Conservation (phyloP, 2,888 invertebrate genomes). For the Trichogramma evanescens region DNA sequence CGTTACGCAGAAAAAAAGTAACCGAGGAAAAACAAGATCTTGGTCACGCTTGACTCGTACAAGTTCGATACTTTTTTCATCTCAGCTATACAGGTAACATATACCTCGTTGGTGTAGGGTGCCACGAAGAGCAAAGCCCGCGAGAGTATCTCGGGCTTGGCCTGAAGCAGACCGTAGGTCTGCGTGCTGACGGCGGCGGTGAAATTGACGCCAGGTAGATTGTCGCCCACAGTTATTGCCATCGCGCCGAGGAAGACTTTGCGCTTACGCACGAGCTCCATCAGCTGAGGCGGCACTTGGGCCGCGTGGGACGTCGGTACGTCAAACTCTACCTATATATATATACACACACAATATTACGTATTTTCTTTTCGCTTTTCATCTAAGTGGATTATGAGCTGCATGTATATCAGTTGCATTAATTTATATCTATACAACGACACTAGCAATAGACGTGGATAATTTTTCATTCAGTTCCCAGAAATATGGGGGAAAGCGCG, state of each 20-base stretch:
- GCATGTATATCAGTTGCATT: too few species aligned
- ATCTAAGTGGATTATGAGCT: too few species aligned
- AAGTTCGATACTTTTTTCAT: not conserved
- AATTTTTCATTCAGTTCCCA: too few species aligned
- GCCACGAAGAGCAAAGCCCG: constrained; percentile 76
- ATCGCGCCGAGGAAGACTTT: constrained; percentile 56
- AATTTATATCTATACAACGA: too few species aligned
- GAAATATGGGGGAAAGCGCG: too few species aligned
- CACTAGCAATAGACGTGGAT: too few species aligned
- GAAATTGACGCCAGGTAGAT: constrained; percentile 61
- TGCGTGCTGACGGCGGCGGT: constrained; percentile 73
- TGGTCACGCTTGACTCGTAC: too few species aligned
- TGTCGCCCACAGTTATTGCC: constrained; percentile 54
- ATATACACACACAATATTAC: not conserved
- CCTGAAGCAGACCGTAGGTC: constrained; percentile 70
- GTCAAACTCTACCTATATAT: constrained; percentile 19
- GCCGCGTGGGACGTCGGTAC: constrained; percentile 31
- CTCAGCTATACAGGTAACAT: not conserved
- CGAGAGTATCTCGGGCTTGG: constrained; percentile 73
- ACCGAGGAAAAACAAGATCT: too few species aligned
- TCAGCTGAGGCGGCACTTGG: constrained; percentile 42
- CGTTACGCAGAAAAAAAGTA: not conserved
- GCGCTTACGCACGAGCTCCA: constrained; percentile 50
- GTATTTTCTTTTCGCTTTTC: too few species aligned
- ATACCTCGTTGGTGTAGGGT: constrained; percentile 60